Conservation (phyloP, 2,888 invertebrate species). For the Toxonevra muliebris region DNA sequence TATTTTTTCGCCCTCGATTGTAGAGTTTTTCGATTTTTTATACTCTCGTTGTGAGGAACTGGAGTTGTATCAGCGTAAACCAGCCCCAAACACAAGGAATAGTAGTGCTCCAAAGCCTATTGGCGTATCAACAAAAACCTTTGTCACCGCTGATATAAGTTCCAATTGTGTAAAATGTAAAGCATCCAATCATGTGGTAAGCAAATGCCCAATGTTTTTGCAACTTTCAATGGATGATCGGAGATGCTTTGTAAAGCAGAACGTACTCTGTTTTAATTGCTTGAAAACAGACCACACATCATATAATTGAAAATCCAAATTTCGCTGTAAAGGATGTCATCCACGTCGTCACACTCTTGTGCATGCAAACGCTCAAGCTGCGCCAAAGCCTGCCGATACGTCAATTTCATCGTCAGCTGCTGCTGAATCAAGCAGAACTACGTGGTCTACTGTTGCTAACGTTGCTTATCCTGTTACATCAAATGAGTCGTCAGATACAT, state of each 20-base stretch:
- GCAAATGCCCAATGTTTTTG: neutral
- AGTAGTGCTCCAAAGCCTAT: too few species aligned
- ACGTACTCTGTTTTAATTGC: conserved; percentile 5
- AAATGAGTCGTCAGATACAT: neutral
- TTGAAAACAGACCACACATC: neutral
- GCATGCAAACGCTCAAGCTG: too few species aligned
- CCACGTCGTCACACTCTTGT: too few species aligned
- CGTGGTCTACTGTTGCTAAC: neutral
- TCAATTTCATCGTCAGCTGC: conserved; percentile 17
- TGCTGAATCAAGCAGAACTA: conserved; percentile 12
- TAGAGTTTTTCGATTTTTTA: conserved; percentile 28
- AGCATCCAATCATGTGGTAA: neutral
- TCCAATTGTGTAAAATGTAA: too few species aligned
- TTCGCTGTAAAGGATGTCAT: neutral
- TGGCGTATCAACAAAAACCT: too few species aligned
- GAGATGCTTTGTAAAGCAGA: neutral
- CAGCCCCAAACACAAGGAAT: too few species aligned
- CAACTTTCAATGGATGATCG: neutral
- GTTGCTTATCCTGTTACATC: neutral
- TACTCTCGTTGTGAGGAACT: conserved; percentile 24
- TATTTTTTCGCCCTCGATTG: conserved; percentile 16
- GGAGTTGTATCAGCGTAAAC: conserved; percentile 20
- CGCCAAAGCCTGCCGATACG: neutral
- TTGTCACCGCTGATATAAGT: too few species aligned
- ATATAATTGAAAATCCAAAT: neutral